Conservation (phyloP, 2,113 vertebrate genomes). For the Choloepus hoffmanni region DNA sequence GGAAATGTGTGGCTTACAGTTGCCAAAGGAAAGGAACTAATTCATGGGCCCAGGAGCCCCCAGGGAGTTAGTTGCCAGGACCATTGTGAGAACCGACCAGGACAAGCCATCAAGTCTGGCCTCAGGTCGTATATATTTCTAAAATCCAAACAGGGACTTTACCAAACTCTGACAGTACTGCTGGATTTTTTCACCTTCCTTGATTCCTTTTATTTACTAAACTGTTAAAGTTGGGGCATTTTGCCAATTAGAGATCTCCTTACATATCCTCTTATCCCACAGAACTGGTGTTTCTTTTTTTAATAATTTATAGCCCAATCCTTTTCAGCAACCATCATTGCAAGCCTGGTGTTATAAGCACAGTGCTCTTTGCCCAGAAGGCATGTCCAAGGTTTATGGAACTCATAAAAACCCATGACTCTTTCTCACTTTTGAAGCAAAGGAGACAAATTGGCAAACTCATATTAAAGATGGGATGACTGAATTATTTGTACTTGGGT, state of each 20-base stretch:
- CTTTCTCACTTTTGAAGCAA: neutral
- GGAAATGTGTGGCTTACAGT: neutral
- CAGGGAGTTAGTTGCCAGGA: neutral
- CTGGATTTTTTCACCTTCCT: neutral
- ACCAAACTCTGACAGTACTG: neutral
- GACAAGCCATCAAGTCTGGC: neutral
- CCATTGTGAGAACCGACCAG: neutral
- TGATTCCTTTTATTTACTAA: conserved; percentile 29
- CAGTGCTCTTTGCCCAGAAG: neutral
- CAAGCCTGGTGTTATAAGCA: neutral
- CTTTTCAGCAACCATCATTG: neutral
- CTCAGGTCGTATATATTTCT: neutral
- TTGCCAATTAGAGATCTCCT: neutral
- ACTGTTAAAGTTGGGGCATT: neutral
- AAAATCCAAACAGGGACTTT: neutral
- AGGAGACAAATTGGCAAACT: neutral
- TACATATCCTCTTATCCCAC: neutral
- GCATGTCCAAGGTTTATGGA: neutral
- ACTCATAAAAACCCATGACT: neutral
- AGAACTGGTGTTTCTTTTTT: neutral
- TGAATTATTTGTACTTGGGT: neutral
- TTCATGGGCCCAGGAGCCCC: neutral
- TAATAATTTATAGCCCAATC: neutral
- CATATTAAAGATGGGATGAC: neutral
- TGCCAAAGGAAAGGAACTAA: conserved; percentile 40